Conservation (phyloP, 2,888 invertebrate species). For the Apamea monoglypha region DNA sequence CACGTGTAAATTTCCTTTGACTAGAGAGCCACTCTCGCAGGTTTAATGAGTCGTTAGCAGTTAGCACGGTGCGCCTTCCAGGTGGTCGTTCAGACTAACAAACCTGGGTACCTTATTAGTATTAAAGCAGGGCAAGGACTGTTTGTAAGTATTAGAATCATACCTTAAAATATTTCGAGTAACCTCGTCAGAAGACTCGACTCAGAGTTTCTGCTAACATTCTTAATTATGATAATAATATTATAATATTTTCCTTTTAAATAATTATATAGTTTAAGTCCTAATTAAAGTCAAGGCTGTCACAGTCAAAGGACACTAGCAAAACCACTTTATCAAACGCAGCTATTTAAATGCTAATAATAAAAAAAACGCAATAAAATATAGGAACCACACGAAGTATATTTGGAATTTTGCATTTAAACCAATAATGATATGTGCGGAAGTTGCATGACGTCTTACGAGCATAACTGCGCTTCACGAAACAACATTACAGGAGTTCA, state of each 20-base stretch:
- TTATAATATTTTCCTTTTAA: too few relatives aligned
- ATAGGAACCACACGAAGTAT: not conserved
- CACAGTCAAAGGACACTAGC: not conserved
- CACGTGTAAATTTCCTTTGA: slow-evolving; percentile 13
- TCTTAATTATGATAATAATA: not conserved
- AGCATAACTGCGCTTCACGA: slow-evolving; percentile 32
- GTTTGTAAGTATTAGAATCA: slow-evolving; percentile 14
- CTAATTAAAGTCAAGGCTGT: not conserved
- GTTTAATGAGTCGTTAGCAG: slow-evolving; percentile 12
- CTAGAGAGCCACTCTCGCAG: slow-evolving; percentile 8
- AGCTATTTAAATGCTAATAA: not conserved
- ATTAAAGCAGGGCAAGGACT: slow-evolving; percentile 5
- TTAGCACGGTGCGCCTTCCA: slow-evolving; percentile 2
- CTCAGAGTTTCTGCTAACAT: not conserved
- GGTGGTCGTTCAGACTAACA: not conserved
- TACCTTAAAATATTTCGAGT: not conserved
- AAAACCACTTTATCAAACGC: not conserved
- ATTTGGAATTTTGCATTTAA: not conserved
- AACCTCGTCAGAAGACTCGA: not conserved
- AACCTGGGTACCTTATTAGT: not conserved
- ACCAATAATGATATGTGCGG: slow-evolving; percentile 31
- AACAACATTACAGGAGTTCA: slow-evolving; percentile 27
- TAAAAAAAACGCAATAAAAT: not conserved
- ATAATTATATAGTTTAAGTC: not conserved
- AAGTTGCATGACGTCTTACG: slow-evolving; percentile 38